Base-by-base conservation (phyloP, 2,113 vertebrate genomes). In the Phainopepla nitens region DNA sequence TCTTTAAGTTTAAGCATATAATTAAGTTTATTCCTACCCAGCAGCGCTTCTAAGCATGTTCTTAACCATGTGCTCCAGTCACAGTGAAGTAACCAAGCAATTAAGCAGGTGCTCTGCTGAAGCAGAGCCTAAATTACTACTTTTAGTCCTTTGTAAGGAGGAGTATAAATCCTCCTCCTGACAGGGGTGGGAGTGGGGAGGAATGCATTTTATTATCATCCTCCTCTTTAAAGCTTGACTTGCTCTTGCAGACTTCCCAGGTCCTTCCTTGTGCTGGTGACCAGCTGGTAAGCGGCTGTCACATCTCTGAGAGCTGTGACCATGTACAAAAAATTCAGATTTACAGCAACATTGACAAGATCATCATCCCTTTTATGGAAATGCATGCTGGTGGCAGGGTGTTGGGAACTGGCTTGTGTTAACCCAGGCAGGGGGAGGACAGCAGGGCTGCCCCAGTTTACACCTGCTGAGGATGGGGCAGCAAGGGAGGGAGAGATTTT, bases 61-160 rank as follows among this genome's bases (percentile, higher is more conserved):
- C 56, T 89, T 83, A 70, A 58, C 68, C 6, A 0, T 13, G 56
- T 1, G 2, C 47, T 73, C 35, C 42, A 78, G 72, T 39, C 2
- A 1, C 28, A 17, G 23, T 44, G 53, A 93, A 92, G 86, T 44
- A 82, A 88, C 31, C 0, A 0, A 78, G 83, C 65, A 89, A 82
- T 89, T 91, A 95, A 93, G 96, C 87, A 92, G 91, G 89, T 94
- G 81, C 28, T 87, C 94, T 84, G 81, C 93, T 60, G 41, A 84
- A 94, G 76, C 73, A 71, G 69, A 89, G 62, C 65, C 91, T 97
- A 87, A 95, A 96, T 42, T 11, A 91, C 93, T 72, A 29, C 75
- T 93, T 73, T 80, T 77, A 93, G 57, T 69, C 62, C 85, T 92
- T 91, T 93, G 73, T 89, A 56, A 91, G 70, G 9, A 79, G 69